Base-by-base conservation (phyloP, 1,140 invertebrate genomes). In the Drosophila takahashii region DNA sequence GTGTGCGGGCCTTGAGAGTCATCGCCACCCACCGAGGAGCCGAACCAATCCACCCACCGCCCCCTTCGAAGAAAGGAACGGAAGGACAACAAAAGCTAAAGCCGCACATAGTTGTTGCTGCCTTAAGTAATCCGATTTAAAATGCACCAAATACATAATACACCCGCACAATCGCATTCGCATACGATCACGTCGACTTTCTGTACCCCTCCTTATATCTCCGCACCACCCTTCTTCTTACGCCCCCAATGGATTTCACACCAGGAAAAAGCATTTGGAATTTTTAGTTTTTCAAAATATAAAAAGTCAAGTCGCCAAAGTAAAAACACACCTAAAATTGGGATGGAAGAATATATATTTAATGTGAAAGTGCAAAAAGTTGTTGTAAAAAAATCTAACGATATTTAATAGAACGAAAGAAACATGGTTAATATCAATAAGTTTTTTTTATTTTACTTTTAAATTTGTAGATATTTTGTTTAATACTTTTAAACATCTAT, bases 111-210 rank as follows among this genome's bases (percentile, higher is more conserved):
- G 59, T 66, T 87, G 81, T 58, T 84, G 79, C 67, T 81, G 83
- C 83, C 67, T 87, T 73, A 87, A 89, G 79, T 87, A 87, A 87
- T 87, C 83, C 84, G 84, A 87, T 87, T 87, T 87, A 87, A 89
- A 87, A 83, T 79, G 79, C 83, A 87, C 54, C 76, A 85, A 85
- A 79, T 79, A 86, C 66, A 79, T 76, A 83, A 89, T 79, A 81
- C 79, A 85, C 83, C 74, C 78, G 53, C 83, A 89, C 75, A 89
- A 87, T 83, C 79, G 61, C 69, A 86, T 87, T 87, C 81, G 79
- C 83, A 81, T 78, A 65, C 83, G 79, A 86, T 87, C 83, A 87
- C 83, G 84, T 87, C 83, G 79, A 69, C 54, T 72, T 60, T 50
- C 16, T n/a, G n/a, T 18, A 18, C 8, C 27, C 26, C 58, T 22